A percentile compares a stretch with the other conserved stretches of the same genome.
Conservation (phyloP, 2,113 vertebrate genomes). For the Apistogramma diplotaenia region DNA sequence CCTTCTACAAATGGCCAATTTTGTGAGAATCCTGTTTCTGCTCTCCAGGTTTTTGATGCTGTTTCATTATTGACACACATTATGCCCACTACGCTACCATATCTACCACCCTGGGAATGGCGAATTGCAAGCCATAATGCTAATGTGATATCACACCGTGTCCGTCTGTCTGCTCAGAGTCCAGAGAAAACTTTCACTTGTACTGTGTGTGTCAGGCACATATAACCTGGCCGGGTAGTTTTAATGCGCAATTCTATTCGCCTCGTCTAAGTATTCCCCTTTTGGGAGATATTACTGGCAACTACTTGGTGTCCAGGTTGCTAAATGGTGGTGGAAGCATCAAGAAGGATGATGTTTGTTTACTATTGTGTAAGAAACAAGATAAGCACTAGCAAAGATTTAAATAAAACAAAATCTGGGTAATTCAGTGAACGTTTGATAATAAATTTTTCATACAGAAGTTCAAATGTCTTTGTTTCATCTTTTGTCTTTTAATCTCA, state of each 20-base stretch:
- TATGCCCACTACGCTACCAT: slow-evolving; percentile 31
- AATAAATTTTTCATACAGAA: not conserved
- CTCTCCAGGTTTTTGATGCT: slow-evolving; percentile 32
- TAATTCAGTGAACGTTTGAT: not conserved
- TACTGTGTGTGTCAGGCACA: not conserved
- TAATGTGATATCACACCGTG: slow-evolving; percentile 56
- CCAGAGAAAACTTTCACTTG: not conserved
- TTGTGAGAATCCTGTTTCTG: slow-evolving; percentile 25
- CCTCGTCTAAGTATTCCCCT: slow-evolving; percentile 32
- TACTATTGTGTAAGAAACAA: slow-evolving; percentile 6
- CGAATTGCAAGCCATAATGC: slow-evolving; percentile 40
- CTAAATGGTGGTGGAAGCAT: slow-evolving; percentile 33
- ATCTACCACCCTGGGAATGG: slow-evolving; percentile 33
- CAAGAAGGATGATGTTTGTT: slow-evolving; percentile 16
- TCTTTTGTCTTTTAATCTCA: slow-evolving; percentile 19
- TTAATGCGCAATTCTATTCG: slow-evolving; percentile 30
- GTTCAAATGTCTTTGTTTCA: not conserved
- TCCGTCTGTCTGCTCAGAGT: slow-evolving; percentile 32
- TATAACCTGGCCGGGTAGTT: slow-evolving; percentile 27
- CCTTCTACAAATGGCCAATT: slow-evolving; percentile 50
- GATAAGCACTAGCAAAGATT: not conserved
- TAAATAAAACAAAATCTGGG: slow-evolving; percentile 8
- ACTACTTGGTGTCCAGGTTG: slow-evolving; percentile 17
- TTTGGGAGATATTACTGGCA: slow-evolving; percentile 17
- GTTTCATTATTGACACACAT: slow-evolving; percentile 59